Evolutionary conservation across 1,140 invertebrate genomes (phyloP).

Genomic region (Stegodyphus dumicola): DNA sequence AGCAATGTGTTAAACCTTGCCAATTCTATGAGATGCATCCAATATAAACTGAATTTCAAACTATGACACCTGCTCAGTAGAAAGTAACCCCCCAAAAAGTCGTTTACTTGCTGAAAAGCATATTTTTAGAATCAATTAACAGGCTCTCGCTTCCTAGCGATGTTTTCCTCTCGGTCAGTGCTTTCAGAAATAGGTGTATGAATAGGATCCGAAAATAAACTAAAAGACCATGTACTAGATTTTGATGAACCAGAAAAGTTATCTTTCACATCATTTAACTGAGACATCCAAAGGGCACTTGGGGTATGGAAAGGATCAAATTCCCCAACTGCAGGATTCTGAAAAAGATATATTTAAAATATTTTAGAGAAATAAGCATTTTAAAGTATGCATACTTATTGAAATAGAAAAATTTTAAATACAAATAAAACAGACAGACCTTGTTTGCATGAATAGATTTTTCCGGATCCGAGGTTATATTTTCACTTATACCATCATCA

Average conservation of each 20-base stretch:
- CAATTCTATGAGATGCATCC: too few relatives aligned
- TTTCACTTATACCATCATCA: neutral
- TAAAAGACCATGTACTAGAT: conserved; percentile 51
- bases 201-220: conserved; percentile 49
- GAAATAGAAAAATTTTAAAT: too few relatives aligned
- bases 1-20: too few relatives aligned
- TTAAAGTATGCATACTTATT: too few relatives aligned
- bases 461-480: neutral
- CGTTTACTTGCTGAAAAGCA: too few relatives aligned
- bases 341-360: neutral
- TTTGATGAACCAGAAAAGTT: conserved; percentile 17
- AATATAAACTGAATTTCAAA: too few relatives aligned
- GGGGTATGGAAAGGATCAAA: conserved; percentile 48
- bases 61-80: too few relatives aligned
- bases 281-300: conserved; percentile 49
- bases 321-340: conserved; percentile 17
- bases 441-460: neutral
- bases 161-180: conserved; percentile 1
- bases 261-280: conserved; percentile 31
- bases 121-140: too few relatives aligned
- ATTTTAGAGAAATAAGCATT: too few relatives aligned
- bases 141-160: neutral
- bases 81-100: too few relatives aligned
- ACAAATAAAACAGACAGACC: neutral
- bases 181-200: neutral